phyloP scores from a whole-genome alignment of 2,797 vertebrate genomes.

The Garrulus glandarius region DNA sequence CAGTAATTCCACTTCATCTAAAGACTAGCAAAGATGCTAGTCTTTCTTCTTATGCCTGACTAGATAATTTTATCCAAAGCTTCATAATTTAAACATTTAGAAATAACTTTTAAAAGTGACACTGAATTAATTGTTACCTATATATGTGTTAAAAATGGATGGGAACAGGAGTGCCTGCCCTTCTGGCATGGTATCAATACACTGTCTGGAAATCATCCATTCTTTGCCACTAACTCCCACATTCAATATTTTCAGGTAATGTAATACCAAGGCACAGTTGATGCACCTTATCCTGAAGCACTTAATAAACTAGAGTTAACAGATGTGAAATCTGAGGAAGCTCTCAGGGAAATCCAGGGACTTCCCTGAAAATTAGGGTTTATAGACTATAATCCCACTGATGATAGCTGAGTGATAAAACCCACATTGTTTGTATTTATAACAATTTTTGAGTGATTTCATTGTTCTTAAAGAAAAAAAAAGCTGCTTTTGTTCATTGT shows the following conservation, averaged over 20 bases:
- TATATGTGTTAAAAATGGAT: not conserved
- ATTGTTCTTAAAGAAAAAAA: slow-evolving; percentile 19
- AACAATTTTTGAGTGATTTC: slow-evolving; percentile 55
- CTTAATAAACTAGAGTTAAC: slow-evolving; percentile 25
- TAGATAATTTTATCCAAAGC: not conserved
- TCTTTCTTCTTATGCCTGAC: not conserved
- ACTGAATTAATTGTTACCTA: not conserved
- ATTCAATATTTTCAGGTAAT: not conserved
- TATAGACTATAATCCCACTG: slow-evolving; percentile 44
- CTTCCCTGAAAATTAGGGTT: slow-evolving; percentile 66
- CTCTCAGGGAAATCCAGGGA: slow-evolving; percentile 43
- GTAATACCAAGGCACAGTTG: not conserved
- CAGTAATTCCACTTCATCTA: not conserved
- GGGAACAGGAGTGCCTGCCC: not conserved
- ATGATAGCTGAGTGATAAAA: slow-evolving; percentile 55
- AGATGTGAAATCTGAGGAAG: slow-evolving; percentile 53
- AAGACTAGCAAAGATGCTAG: not conserved
- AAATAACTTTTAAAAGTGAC: not conserved
- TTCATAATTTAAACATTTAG: not conserved
- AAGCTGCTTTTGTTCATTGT: slow-evolving; percentile 45
- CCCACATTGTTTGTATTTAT: slow-evolving; percentile 27
- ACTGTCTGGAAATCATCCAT: not conserved
- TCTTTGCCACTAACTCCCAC: not conserved
- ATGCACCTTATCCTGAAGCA: slow-evolving; percentile 21
- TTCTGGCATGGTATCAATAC: not conserved